Conservation (phyloP, 2,888 invertebrate genomes). For the Junonia oenone region DNA sequence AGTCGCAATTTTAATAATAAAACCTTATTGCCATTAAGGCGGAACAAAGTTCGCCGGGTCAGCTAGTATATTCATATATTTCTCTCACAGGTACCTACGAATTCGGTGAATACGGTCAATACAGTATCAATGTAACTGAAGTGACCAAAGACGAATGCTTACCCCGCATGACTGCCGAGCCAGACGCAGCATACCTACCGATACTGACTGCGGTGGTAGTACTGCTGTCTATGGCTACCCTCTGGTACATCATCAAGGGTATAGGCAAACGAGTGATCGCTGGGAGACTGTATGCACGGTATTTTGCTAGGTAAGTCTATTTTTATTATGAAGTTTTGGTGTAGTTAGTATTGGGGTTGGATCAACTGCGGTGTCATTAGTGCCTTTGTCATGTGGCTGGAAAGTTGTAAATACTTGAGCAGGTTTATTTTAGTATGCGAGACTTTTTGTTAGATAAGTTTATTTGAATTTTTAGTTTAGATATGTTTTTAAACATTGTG, state of each 20-base stretch:
- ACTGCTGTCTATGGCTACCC: constrained; percentile 67
- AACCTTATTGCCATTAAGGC: too few relatives aligned
- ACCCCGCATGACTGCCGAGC: constrained; percentile 65
- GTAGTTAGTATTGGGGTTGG: too few relatives aligned
- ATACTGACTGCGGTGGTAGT: constrained; percentile 65
- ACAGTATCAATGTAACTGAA: constrained; percentile 50
- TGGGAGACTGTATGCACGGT: constrained; percentile 60
- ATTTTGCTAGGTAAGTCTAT: constrained; percentile 59
- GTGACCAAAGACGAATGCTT: constrained; percentile 42
- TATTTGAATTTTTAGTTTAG: too few relatives aligned
- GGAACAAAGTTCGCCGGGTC: too few relatives aligned
- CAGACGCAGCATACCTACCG: constrained; percentile 67
- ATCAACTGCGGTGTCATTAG: too few relatives aligned
- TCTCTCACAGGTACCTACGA: constrained; percentile 51
- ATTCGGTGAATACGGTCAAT: constrained; percentile 68
- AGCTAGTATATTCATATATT: neutral
- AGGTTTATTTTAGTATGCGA: too few relatives aligned
- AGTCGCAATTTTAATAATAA: too few relatives aligned
- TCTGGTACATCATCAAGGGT: constrained; percentile 71
- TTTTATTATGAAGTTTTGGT: neutral
- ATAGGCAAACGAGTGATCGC: constrained; percentile 64
- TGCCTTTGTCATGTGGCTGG: too few relatives aligned
- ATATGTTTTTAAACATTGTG: too few relatives aligned
- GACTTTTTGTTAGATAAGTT: too few relatives aligned
- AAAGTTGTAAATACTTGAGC: too few relatives aligned